Conservation (phyloP, 2,888 invertebrate genomes). For the Boloria selene region DNA sequence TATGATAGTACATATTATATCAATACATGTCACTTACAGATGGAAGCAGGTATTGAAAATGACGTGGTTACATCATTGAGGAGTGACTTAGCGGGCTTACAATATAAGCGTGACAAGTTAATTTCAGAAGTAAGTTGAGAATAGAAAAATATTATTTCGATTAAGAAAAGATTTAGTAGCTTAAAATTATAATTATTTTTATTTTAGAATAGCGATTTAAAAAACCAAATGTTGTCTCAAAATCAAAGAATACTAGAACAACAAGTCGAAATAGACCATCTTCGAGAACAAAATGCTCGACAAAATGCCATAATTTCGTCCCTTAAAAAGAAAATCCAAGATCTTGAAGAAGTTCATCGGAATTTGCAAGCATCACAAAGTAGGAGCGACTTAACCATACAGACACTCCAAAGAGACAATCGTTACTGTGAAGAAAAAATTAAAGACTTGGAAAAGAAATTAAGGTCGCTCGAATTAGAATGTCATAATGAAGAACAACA, state of each 20-base stretch:
- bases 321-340: slow-evolving; percentile 89
- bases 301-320: slow-evolving; percentile 91
- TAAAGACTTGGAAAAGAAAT: slow-evolving; percentile 88
- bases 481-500: slow-evolving; percentile 88
- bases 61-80: slow-evolving; percentile 89
- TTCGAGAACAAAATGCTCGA: slow-evolving; percentile 90
- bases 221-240: slow-evolving; percentile 86
- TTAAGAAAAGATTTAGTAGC: neutral
- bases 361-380: slow-evolving; percentile 84
- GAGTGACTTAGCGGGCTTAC: slow-evolving; percentile 92
- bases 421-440: slow-evolving; percentile 88
- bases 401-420: slow-evolving; percentile 88
- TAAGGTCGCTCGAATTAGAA: slow-evolving; percentile 87
- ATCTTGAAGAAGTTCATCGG: slow-evolving; percentile 90
- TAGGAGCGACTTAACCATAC: slow-evolving; percentile 86
- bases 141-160: neutral
- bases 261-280: slow-evolving; percentile 90
- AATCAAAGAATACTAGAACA: slow-evolving; percentile 89
- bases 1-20: slow-evolving; percentile 10
- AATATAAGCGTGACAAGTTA: slow-evolving; percentile 91
- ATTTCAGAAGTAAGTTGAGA: slow-evolving; percentile 84
- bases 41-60: slow-evolving; percentile 81
- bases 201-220: slow-evolving; percentile 86
- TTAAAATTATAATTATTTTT: slow-evolving; percentile 1
- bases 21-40: slow-evolving; percentile 58